Evolutionary conservation across 2,888 invertebrate species (phyloP), one percentile per base, ranked within the genome.

Genomic region (Lymantria monacha): DNA sequence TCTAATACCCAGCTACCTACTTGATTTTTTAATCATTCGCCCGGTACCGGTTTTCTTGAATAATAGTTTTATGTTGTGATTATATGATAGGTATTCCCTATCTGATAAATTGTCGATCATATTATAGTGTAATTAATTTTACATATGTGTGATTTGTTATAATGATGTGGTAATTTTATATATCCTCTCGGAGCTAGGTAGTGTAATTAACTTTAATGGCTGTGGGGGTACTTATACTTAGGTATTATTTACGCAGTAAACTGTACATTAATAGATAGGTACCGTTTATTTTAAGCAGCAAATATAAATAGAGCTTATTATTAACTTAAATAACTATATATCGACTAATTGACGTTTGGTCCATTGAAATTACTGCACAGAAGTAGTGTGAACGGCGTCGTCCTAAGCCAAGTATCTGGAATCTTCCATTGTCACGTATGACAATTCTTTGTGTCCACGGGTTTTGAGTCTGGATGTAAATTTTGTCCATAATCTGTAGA

Each of bases 41-140:
- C 40, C 50, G 48, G 59, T 71, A 66, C 67, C 66, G 68, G 67
- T 76, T 74, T 42, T 72, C 59, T 76, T 72, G 46, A 59, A 63
- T 76, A 74, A 76, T 71, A 69, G 59, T 46, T 59, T 71, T 63
- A 62, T 59, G 63, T 62, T 69, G 53, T 63, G 70, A 69, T 73
- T 66, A 60, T 69, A 63, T 68, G 49, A 61, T 60, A 52, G 45
- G 7, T 38, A n/a, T n/a, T n/a, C 12, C 38, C 7, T 45, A 44
- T 36, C 49, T 49, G 55, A 67, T 55, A 62, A 53, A 48, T 55
- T 53, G 22, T 53, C 42, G 43, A 40, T 53, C 41, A 15, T 42
- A 43, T 46, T 55, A 43, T 45, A 47, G 22, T 22, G 44, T 42
- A 40, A 42, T 42, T 15, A 36, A 38, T 38, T 11, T 12, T 30